A percentile compares a stretch with the other conserved stretches of the same genome.
phyloP scores from a whole-genome alignment of 2,797 vertebrate species.

The Silurus aristotelis region DNA sequence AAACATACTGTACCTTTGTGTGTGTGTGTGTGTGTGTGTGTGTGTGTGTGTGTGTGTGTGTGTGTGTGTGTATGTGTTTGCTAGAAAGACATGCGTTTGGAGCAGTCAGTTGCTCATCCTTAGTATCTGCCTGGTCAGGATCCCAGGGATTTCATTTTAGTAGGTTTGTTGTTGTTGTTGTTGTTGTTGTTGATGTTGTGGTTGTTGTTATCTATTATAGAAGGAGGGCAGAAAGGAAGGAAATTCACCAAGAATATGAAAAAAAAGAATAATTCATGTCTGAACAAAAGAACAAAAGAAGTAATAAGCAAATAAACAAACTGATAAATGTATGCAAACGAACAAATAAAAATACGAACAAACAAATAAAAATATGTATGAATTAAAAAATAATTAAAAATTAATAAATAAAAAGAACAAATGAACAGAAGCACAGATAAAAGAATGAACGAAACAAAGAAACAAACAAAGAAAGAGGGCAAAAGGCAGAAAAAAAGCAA shows the following conservation, averaged over 20 bases:
- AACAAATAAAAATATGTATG: too few relatives aligned
- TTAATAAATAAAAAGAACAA: neutral
- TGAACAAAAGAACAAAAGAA: too few relatives aligned
- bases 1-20: too few relatives aligned
- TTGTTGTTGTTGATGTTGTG: neutral
- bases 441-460: neutral
- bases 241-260: too few relatives aligned
- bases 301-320: too few relatives aligned
- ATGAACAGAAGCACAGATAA: neutral
- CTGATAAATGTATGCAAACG: too few relatives aligned
- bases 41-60: neutral
- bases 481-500: neutral
- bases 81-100: neutral
- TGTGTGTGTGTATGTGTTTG: neutral
- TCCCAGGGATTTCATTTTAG: neutral
- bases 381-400: neutral
- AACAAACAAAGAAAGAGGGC: neutral
- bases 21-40: too few relatives aligned
- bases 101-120: neutral
- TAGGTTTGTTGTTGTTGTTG: too few relatives aligned
- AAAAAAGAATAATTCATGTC: too few relatives aligned
- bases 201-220: neutral
- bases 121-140: neutral
- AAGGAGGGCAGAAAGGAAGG: neutral
- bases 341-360: too few relatives aligned